Percentiles rank a stretch among this genome's conserved stretches.
Evolutionary conservation across 2,888 invertebrate species (phyloP).

Genomic region (Stictocephala bisonia): DNA sequence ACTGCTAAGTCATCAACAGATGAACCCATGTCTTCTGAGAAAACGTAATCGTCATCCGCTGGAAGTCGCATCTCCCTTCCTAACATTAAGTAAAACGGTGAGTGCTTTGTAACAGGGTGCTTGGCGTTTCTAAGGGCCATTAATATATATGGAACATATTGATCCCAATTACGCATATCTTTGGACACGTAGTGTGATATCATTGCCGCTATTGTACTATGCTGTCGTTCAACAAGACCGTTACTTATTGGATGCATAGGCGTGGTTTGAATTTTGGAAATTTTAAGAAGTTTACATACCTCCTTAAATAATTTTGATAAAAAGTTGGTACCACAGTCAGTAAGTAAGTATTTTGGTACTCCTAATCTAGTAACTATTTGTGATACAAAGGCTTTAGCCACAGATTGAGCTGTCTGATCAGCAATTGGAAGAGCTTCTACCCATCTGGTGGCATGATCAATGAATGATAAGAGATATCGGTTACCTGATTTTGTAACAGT

Average conservation of each 20-base stretch:
- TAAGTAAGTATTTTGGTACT: conserved; percentile 61
- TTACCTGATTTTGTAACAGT: conserved; percentile 59
- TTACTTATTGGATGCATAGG: conserved; percentile 61
- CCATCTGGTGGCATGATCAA: conserved; percentile 58
- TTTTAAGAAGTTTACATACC: conserved; percentile 31
- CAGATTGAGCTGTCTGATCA: conserved; percentile 61
- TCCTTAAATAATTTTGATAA: conserved; percentile 61
- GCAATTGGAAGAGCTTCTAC: conserved; percentile 59
- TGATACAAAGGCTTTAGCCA: conserved; percentile 60
- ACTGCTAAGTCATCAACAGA: not conserved
- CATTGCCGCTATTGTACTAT: conserved; percentile 60
- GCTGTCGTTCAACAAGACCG: conserved; percentile 60
- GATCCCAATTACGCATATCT: conserved; percentile 61
- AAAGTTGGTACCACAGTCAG: conserved; percentile 64
- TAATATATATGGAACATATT: conserved; percentile 58
- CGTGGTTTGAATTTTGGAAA: conserved; percentile 47
- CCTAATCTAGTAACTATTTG: conserved; percentile 61
- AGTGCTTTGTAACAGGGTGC: not conserved
- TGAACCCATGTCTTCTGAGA: not conserved
- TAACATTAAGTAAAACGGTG: not conserved
- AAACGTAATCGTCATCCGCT: not conserved
- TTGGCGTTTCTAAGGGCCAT: too few relatives aligned
- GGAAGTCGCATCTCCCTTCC: not conserved
- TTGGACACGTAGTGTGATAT: conserved; percentile 59
- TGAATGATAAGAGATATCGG: too few relatives aligned